phyloP scores from a whole-genome alignment of 2,113 vertebrate genomes.

The Oxyura jamaicensis region DNA sequence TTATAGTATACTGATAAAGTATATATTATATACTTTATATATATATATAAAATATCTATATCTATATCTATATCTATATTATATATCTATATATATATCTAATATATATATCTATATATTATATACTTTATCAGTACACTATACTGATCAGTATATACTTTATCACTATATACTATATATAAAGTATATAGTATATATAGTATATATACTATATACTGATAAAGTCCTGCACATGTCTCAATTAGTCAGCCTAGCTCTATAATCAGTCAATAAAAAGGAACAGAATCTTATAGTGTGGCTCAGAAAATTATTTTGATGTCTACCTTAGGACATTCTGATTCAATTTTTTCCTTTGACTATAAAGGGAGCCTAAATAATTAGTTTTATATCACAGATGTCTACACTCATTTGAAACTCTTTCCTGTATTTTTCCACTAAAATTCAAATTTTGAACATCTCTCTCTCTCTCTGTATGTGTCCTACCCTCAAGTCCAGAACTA shows the following conservation, averaged over 20 bases:
- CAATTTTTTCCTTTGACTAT: neutral
- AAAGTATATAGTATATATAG: too few relatives aligned
- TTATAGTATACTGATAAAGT: too few relatives aligned
- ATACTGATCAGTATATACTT: too few relatives aligned
- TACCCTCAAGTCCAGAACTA: neutral
- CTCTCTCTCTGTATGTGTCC: neutral
- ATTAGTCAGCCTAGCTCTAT: neutral
- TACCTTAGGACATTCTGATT: neutral
- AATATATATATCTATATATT: too few relatives aligned
- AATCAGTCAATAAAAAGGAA: neutral
- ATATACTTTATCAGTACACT: too few relatives aligned
- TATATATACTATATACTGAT: too few relatives aligned
- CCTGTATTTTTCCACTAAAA: neutral
- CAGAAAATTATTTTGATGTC: neutral
- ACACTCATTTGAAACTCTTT: neutral
- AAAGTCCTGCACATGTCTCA: neutral
- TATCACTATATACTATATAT: too few relatives aligned
- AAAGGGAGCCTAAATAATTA: neutral
- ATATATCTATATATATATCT: too few relatives aligned
- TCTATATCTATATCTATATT: too few relatives aligned
- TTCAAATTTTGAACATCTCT: neutral
- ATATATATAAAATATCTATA: too few relatives aligned
- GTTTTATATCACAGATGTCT: neutral
- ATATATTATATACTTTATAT: too few relatives aligned
- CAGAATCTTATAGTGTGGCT: fast-evolving